phyloP scores from a whole-genome alignment of 2,888 invertebrate species.

The Xestia rhomboidea region DNA sequence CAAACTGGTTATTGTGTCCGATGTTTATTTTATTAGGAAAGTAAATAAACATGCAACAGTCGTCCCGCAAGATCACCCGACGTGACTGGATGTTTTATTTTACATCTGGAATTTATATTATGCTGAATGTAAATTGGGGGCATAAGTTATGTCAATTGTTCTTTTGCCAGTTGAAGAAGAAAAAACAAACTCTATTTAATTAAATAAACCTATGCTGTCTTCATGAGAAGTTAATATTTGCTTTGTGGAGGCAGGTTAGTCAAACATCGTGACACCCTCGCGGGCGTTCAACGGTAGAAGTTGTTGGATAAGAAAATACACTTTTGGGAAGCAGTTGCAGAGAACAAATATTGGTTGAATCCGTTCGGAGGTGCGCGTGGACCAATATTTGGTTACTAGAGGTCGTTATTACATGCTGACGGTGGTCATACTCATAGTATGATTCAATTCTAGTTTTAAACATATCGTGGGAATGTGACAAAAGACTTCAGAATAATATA shows the following conservation, averaged over 20 bases:
- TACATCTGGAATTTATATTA: conserved; percentile 41
- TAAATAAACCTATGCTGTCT: conserved; percentile 47
- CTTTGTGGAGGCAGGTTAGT: conserved; percentile 75
- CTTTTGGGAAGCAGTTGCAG: conserved; percentile 86
- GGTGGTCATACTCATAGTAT: conserved; percentile 68
- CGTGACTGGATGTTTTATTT: conserved; percentile 59
- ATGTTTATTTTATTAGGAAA: conserved; percentile 67
- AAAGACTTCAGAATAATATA: conserved; percentile 6
- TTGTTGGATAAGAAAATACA: conserved; percentile 88
- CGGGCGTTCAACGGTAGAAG: conserved; percentile 84
- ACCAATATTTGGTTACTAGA: conserved; percentile 85
- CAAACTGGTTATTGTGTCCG: conserved; percentile 66
- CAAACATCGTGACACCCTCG: conserved; percentile 84
- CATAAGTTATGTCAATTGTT: conserved; percentile 6
- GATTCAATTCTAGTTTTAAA: conserved; percentile 30
- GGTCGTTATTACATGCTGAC: conserved; percentile 84
- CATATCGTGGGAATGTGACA: conserved; percentile 24
- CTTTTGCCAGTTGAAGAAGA: conserved; percentile 1
- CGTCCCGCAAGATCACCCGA: conserved; percentile 55
- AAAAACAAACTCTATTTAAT: conserved; percentile 30
- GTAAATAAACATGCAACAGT: conserved; percentile 61
- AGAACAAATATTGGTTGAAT: conserved; percentile 88
- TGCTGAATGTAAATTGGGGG: conserved; percentile 9
- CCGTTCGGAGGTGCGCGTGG: conserved; percentile 85
- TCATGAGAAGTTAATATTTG: conserved; percentile 73